Base-by-base conservation (phyloP, 2,888 invertebrate genomes). In the Eristalis intricaria region DNA sequence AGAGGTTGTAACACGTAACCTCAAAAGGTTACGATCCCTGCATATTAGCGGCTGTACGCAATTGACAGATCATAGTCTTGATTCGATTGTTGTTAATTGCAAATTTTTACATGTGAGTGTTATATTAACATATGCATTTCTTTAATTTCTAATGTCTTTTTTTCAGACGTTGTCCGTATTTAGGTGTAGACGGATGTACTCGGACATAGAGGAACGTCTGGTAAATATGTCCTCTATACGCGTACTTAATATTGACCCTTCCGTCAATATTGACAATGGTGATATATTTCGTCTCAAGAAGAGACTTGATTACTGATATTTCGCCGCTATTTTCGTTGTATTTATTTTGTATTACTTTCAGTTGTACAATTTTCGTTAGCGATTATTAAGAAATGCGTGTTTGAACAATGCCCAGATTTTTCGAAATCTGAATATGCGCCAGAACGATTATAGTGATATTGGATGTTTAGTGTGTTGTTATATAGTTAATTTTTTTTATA, bases 21-120 rank as follows among this genome's bases (percentile, higher is more conserved):
- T 95, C 32, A 90, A 89, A 4, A 91, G 93, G n/a, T 83, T 93
- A 43, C 90, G 91, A 3, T 89, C 90, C 23, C 68, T 92, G 69
- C 90, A 92, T 89, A 92, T 93, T 3, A 93, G 94, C 90, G 93
- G 94, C 32, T 95, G 95, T 90, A 93, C 93, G 15, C 93, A 94
- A 89, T 89, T 95, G 32, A 95, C 95, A 0, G 94, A 95, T 90
- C 93, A 92, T 63, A 93, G 93, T 64, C 91, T 95, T 35, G 93
- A 94, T 85, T 93, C 93, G 2, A 93, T 95, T 68, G 92, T 93
- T 60, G 90, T 92, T 4, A 93, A 94, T 89, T 94, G 94, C 89
- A 92, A 92, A 61, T 91, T 93, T 58, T 90, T 95, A 79, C 91
- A 92, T 85, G 90, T 91, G 83, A 86, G 83, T 88, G 66, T 3